phyloP scores from a whole-genome alignment of 1,140 invertebrate species.

The Subanguina moxae region DNA sequence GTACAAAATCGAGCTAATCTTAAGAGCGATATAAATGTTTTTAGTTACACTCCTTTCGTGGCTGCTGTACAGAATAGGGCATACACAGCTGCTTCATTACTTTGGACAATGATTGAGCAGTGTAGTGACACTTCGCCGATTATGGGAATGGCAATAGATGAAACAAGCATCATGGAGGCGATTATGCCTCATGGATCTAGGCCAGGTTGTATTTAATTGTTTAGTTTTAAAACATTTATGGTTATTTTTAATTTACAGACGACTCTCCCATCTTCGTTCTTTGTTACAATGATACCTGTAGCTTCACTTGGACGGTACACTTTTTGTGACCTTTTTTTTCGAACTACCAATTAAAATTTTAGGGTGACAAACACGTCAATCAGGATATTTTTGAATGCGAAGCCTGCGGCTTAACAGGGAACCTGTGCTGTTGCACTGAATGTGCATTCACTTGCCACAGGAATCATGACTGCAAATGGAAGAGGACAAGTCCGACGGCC shows the following conservation, averaged over 20 bases:
- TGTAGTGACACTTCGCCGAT: not conserved
- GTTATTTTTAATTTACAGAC: not conserved
- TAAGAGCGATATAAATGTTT: not conserved
- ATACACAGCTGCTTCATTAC: slow-evolving; percentile 76
- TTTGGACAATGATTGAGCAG: slow-evolving; percentile 69
- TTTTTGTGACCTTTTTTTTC: slow-evolving; percentile 60
- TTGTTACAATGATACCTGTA: slow-evolving; percentile 98
- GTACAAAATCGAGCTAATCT: no score
- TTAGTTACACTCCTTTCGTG: slow-evolving; percentile 85
- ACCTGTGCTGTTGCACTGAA: slow-evolving; percentile 96
- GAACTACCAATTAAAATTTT: slow-evolving; percentile 76
- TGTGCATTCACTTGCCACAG: slow-evolving; percentile 82
- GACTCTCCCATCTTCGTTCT: slow-evolving; percentile 81
- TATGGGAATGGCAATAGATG: not conserved
- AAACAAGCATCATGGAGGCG: no score
- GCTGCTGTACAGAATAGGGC: slow-evolving; percentile 84
- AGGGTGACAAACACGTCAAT: slow-evolving; percentile 85
- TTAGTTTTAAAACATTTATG: no score
- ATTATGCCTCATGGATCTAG: no score
- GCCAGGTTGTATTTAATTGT: no score
- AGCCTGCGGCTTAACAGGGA: slow-evolving; percentile 90
- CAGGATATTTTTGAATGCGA: slow-evolving; percentile 99
- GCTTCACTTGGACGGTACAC: slow-evolving; percentile 86
- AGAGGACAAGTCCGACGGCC: slow-evolving; percentile 92
- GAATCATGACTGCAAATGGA: slow-evolving; percentile 94